Evolutionary conservation across 2,113 vertebrate genomes (phyloP), one percentile per base, ranked within the genome.

Genomic region (Eonycteris spelaea): DNA sequence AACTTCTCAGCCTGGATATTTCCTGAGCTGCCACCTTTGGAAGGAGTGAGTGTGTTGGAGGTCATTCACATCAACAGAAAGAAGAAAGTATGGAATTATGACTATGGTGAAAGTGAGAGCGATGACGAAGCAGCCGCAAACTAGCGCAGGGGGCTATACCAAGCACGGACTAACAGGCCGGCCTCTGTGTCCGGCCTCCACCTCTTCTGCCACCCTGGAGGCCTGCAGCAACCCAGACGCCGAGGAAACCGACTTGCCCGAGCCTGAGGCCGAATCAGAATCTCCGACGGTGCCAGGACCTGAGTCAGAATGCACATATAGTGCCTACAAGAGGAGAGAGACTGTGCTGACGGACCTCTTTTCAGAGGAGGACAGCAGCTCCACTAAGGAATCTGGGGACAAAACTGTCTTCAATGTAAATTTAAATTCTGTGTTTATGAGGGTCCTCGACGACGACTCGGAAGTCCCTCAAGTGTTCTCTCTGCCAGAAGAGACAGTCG

Each of bases 381-480:
- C 65, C 16, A 10, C 40, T 1, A 43, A 78, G 7, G 73, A 12
- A 2, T 61, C 2, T 12, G 91, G 51, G 0, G 90, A 48, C 82
- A 89, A 63, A 0, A 87, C 30, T 28, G 94, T 93, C 88, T 98
- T 99, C 91, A 98, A 98, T n/a, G 98, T 99, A 88, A 91, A 95
- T 40, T 80, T 99, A 30, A 79, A 94, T 7, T 95, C 98, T 5
- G 98, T 99, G 87, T 96, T 92, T 59, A 38, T 99, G 96, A 97
- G 98, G 40, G 10, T 16, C 30, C 74, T 67, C 18, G 15, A 86
- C 18, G 57, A 90, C 1, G 11, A 78, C 70, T 33, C 94, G 7
- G 78, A 87, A 43, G 73, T 13, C 40, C 9, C 89, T 12, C 85
- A 14, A 1, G 7, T 21, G 8, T 43, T 71, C 2, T 61, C 53